Conservation (phyloP, 2,888 invertebrate genomes). For the Drosophila paranaensis region DNA sequence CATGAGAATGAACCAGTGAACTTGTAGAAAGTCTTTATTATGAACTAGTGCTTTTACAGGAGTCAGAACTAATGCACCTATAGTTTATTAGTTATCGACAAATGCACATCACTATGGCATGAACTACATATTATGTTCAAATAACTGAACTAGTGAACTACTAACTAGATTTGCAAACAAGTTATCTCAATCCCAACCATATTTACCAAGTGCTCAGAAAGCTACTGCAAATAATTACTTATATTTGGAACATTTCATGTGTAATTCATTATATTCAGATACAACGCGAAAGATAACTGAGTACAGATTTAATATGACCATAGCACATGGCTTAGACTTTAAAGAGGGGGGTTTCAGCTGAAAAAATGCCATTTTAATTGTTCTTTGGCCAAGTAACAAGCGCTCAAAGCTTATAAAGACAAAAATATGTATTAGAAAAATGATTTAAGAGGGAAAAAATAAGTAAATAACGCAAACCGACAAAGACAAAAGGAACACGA, state of each 20-base stretch:
- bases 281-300: conserved; percentile 2
- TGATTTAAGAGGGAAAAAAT: conserved; percentile 33
- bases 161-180: too few relatives aligned
- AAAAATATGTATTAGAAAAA: conserved; percentile 58
- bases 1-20: too few relatives aligned
- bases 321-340: not conserved
- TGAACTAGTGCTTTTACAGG: not conserved
- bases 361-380: conserved; percentile 63
- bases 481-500: conserved; percentile 40
- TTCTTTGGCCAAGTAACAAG: conserved; percentile 51
- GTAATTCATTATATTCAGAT: conserved; percentile 1
- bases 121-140: too few relatives aligned
- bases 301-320: not conserved
- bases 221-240: too few relatives aligned
- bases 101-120: not conserved
- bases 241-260: not conserved
- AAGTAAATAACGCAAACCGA: conserved; percentile 31
- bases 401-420: conserved; percentile 37
- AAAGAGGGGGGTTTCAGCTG: conserved; percentile 26
- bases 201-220: not conserved
- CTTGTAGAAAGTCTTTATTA: not conserved
- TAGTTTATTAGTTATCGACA: not conserved
- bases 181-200: not conserved
- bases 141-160: too few relatives aligned
- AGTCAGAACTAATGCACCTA: not conserved